Percentiles rank a stretch among this genome's conserved stretches.
Conservation (phyloP, 2,888 invertebrate genomes). For the Nephrotoma appendiculata region DNA sequence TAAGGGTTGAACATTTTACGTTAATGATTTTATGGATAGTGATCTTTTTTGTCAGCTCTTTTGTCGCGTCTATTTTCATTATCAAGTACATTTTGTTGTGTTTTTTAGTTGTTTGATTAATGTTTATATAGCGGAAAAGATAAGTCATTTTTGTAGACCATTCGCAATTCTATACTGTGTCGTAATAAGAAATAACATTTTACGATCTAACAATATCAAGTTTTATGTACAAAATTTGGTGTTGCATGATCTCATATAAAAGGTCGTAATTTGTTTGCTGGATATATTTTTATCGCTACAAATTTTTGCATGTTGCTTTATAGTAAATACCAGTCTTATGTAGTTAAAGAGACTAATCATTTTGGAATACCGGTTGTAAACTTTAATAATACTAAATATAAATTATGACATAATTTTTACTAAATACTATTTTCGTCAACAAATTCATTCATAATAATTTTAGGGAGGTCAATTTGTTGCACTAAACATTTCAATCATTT, state of each 20-base stretch:
- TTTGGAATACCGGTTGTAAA: background rate
- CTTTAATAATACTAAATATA: background rate
- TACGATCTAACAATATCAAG: background rate
- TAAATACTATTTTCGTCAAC: background rate
- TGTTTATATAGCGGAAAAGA: background rate
- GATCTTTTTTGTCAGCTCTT: too few relatives aligned
- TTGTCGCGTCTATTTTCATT: background rate
- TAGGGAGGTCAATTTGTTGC: background rate
- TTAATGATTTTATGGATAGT: too few relatives aligned
- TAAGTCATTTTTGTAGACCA: background rate
- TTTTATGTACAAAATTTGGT: background rate
- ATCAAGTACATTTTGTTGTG: background rate
- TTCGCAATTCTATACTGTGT: background rate
- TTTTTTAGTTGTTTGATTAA: background rate
- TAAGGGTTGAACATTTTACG: too few relatives aligned
- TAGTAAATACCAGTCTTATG: background rate
- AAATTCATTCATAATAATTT: background rate
- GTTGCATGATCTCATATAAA: background rate
- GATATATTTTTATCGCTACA: background rate
- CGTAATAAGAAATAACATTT: background rate
- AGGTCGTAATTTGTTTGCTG: background rate
- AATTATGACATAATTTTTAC: background rate
- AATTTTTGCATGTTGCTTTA: too few relatives aligned
- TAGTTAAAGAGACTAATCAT: background rate
- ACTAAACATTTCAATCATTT: background rate